Evolutionary conservation across 2,113 vertebrate genomes (phyloP).

Genomic region (Trogon melanurus): DNA sequence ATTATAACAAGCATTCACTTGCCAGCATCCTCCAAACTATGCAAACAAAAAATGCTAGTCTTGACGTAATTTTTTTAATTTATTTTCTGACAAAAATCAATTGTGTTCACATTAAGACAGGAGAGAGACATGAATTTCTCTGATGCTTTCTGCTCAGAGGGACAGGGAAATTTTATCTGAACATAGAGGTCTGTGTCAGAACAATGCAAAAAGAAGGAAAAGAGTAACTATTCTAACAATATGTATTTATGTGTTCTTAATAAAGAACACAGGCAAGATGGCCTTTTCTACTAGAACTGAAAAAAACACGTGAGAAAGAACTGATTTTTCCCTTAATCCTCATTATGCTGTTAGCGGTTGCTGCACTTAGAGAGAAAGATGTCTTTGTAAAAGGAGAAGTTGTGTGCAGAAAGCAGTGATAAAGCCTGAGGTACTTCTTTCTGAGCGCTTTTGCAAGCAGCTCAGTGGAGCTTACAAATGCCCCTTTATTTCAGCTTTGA

Average conservation of each 20-base stretch:
- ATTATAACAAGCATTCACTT: neutral
- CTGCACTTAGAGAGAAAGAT: neutral
- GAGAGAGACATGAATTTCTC: neutral
- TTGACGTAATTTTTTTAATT: neutral
- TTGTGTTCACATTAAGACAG: neutral
- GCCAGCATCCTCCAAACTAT: neutral
- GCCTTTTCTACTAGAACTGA: neutral
- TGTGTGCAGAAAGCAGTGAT: neutral
- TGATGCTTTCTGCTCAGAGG: neutral
- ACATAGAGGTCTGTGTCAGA: neutral
- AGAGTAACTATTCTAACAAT: neutral
- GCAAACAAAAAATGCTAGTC: neutral
- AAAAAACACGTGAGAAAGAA: slow-evolving; percentile 15
- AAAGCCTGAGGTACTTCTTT: neutral
- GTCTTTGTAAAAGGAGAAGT: neutral
- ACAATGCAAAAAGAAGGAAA: neutral
- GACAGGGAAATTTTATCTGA: neutral
- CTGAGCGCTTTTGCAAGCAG: neutral
- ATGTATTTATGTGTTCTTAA: neutral
- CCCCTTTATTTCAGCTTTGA: neutral
- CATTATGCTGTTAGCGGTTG: neutral
- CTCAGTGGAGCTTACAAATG: neutral
- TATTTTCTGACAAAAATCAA: neutral
- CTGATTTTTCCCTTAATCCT: neutral
- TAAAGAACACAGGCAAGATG: neutral